phyloP scores from a whole-genome alignment of 2,113 vertebrate genomes.

The Lepus americanus region DNA sequence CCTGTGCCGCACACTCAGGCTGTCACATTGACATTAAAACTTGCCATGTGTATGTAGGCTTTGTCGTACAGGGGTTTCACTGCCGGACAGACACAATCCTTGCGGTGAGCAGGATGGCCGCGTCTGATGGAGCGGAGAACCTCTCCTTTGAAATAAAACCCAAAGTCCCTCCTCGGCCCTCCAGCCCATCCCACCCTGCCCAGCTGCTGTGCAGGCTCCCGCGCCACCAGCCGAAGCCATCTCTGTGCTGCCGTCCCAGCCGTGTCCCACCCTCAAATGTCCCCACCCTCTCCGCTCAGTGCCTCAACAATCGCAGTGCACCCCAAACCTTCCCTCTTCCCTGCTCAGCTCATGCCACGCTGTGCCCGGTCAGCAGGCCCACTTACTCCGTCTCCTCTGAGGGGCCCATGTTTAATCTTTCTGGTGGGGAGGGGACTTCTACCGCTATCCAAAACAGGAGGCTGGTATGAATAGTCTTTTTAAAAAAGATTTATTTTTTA shows the following conservation, averaged over 20 bases:
- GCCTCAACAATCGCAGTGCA: neutral
- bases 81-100: neutral
- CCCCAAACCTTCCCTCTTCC: neutral
- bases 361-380: neutral
- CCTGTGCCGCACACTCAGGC: neutral
- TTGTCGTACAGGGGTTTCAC: neutral
- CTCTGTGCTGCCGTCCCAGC: neutral
- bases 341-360: neutral
- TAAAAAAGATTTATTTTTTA: neutral
- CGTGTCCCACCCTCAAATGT: neutral
- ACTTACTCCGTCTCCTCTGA: neutral
- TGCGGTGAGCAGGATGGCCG: neutral
- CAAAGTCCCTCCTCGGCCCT: neutral
- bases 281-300: neutral
- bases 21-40: neutral
- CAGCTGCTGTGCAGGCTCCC: neutral
- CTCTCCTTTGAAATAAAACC: slow-evolving; percentile 21
- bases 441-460: slow-evolving; percentile 12
- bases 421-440: neutral
- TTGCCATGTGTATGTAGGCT: neutral
- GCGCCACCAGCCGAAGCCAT: neutral
- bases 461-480: neutral
- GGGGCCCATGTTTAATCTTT: neutral
- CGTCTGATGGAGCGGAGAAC: neutral
- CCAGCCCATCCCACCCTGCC: neutral